These are phyloP conservation scores for Epistrophe grossulariae DNA, from an alignment of 2,888 invertebrate species.

Conservation along the genomic window DNA sequence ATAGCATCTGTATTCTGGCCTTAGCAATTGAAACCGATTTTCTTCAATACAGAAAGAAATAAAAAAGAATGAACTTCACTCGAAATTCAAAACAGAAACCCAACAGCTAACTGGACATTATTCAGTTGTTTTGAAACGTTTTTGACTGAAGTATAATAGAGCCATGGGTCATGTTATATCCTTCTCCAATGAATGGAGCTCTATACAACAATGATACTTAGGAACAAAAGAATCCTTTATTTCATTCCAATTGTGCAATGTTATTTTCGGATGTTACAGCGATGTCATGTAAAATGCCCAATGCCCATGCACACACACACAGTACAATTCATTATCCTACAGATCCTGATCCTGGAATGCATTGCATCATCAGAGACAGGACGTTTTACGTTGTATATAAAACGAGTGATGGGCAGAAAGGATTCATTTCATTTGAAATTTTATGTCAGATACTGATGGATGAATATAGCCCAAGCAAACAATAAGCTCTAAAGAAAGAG, in stretches of 20 bases:
- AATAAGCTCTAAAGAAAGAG: not conserved
- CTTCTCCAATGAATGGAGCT: not conserved
- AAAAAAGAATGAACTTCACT: slow-evolving; percentile 3
- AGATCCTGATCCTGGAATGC: not conserved
- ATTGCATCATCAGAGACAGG: not conserved
- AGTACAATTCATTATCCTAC: slow-evolving; percentile 4
- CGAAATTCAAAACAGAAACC: not conserved
- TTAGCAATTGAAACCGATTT: not conserved
- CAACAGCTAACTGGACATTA: slow-evolving; percentile 36
- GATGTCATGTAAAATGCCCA: slow-evolving; percentile 31
- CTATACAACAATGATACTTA: not conserved
- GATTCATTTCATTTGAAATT: slow-evolving; percentile 13
- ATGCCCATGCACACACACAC: not conserved
- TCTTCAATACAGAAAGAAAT: not conserved
- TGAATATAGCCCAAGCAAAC: slow-evolving; percentile 13
- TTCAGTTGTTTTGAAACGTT: slow-evolving; percentile 21
- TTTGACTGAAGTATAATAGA: not conserved
- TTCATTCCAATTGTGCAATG: slow-evolving; percentile 24
- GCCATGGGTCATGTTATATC: not conserved
- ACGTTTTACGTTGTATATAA: not conserved
- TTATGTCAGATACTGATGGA: not conserved
- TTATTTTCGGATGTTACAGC: slow-evolving; percentile 2
- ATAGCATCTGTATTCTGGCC: not conserved
- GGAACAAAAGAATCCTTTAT: slow-evolving; percentile 1
- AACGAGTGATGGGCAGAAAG: slow-evolving; percentile 10